These are phyloP conservation scores for Drosophila suboccidentalis DNA, from an alignment of 2,888 invertebrate genomes.

Conservation along the genomic window DNA sequence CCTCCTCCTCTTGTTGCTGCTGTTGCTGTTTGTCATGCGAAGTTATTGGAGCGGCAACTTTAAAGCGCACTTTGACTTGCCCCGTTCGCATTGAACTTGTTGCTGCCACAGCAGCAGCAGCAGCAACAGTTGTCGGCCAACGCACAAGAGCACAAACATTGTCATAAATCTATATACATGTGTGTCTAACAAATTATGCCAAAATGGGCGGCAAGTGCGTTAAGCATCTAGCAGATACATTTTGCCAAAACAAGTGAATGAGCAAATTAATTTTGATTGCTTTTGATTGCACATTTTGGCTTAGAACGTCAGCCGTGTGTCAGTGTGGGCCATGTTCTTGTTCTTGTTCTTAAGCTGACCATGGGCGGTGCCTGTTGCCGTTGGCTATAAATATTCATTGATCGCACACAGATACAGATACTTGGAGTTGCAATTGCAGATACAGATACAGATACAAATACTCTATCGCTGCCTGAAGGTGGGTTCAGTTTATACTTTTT, in stretches of 20 bases:
- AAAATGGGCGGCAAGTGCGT: constrained; percentile 65
- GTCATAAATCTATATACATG: constrained; percentile 3
- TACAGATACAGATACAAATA: constrained; percentile 29
- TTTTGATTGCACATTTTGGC: constrained; percentile 64
- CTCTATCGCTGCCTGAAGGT: constrained; percentile 50
- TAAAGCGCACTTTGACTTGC: constrained; percentile 73
- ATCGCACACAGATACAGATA: constrained; percentile 41
- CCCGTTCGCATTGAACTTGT: constrained; percentile 75
- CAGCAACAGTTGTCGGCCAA: constrained; percentile 36
- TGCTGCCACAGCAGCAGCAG: constrained; percentile 30
- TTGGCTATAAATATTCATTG: constrained; percentile 73
- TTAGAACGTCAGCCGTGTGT: constrained; percentile 36
- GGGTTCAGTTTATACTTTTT: constrained; percentile 42
- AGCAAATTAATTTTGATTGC: constrained; percentile 80
- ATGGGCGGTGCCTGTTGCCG: constrained; percentile 72
- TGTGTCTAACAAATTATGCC: constrained; percentile 60
- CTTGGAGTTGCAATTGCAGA: constrained; percentile 14
- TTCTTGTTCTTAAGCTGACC: constrained; percentile 62
- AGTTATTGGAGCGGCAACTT: constrained; percentile 79
- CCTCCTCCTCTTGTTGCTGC: not conserved
- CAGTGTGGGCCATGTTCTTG: constrained; percentile 71
- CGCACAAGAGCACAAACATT: constrained; percentile 28
- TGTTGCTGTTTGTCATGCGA: constrained; percentile 34
- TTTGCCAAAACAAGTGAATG: constrained; percentile 58
- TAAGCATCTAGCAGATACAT: constrained; percentile 66